Percentiles rank a stretch among this genome's conserved stretches.
Evolutionary conservation across 1,140 invertebrate genomes (phyloP).

Genomic region (Atta texana): DNA sequence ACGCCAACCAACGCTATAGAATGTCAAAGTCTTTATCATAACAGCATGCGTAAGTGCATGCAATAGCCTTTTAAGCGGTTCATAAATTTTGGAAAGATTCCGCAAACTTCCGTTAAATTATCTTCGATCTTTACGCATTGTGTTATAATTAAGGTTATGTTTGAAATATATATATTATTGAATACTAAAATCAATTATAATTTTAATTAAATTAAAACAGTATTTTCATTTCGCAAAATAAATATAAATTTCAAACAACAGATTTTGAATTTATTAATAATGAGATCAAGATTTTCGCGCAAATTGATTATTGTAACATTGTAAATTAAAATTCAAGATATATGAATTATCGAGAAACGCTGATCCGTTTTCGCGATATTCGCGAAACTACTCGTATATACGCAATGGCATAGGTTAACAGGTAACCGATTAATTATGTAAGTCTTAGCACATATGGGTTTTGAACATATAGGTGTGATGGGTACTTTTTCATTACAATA

Average conservation of each 20-base stretch:
- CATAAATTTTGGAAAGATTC: conserved; percentile 2
- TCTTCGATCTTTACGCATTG: not conserved
- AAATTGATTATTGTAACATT: not conserved
- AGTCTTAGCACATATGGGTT: not conserved
- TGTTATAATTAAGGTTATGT: not conserved
- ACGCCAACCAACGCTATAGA: not conserved
- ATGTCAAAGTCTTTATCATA: not conserved
- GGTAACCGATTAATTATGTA: conserved; percentile 17
- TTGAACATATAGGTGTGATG: not conserved
- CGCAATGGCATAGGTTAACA: too few relatives aligned
- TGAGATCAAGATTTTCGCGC: not conserved
- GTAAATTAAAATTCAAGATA: not conserved
- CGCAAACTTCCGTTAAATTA: conserved; percentile 10
- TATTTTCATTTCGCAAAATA: not conserved
- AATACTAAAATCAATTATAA: not conserved
- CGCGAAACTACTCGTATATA: not conserved
- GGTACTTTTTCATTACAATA: not conserved
- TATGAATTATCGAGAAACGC: not conserved
- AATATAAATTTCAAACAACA: too few relatives aligned
- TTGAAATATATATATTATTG: not conserved
- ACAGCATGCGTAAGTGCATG: not conserved
- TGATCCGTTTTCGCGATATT: not conserved
- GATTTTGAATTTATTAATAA: not conserved
- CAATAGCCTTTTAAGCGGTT: conserved; percentile 13
- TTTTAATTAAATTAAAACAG: conserved; percentile 14